phyloP scores from a whole-genome alignment of 2,888 invertebrate species.

The Brachylomia viminalis region DNA sequence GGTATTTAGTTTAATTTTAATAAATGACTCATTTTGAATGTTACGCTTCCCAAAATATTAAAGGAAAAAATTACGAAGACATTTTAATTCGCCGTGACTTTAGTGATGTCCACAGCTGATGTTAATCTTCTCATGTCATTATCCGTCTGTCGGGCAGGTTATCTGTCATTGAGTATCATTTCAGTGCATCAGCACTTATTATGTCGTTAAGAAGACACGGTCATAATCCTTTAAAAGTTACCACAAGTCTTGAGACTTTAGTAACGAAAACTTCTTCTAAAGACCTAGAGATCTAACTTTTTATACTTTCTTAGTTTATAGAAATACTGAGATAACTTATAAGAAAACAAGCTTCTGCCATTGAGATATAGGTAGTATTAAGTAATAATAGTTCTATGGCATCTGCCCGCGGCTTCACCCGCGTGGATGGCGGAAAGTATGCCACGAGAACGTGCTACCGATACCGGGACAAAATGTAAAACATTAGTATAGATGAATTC shows the following conservation, averaged over 20 bases:
- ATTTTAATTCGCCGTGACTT: conserved; percentile 25
- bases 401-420: no score
- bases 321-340: no score
- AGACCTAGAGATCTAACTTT: background rate
- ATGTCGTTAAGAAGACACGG: conserved; percentile 40
- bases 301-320: background rate
- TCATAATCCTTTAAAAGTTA: conserved; percentile 1
- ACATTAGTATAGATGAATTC: no score
- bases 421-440: no score
- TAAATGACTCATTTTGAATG: conserved; percentile 17
- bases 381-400: no score
- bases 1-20: conserved; percentile 13
- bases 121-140: conserved; percentile 46
- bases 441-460: no score
- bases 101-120: conserved; percentile 19
- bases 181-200: conserved; percentile 44
- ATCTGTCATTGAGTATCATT: conserved; percentile 44
- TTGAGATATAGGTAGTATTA: no score
- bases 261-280: background rate
- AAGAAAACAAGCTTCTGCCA: no score
- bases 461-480: no score
- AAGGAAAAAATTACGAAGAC: background rate
- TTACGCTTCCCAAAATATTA: conserved; percentile 24
- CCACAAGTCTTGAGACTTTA: background rate
- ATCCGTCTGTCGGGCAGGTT: conserved; percentile 24